phyloP scores from a whole-genome alignment of 2,888 invertebrate species.

The Rotaria macrura region DNA sequence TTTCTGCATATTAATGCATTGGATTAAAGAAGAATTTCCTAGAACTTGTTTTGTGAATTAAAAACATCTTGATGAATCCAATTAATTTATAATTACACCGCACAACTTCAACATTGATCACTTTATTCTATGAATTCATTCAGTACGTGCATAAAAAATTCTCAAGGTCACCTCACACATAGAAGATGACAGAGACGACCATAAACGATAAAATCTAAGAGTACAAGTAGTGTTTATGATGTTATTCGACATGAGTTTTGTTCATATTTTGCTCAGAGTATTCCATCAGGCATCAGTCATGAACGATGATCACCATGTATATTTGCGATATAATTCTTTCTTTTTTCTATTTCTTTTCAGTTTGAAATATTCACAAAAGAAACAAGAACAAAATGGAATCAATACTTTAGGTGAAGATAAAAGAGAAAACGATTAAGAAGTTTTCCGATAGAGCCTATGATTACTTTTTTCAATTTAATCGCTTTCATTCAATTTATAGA shows the following conservation, averaged over 20 bases:
- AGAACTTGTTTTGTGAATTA: no score
- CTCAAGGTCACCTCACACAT: no score
- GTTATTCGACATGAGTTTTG: background rate
- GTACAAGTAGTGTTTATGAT: background rate
- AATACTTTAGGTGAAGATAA: background rate
- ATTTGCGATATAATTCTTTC: background rate
- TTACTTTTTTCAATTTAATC: background rate
- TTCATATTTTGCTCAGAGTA: background rate
- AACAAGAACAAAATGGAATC: background rate
- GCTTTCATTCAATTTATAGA: background rate
- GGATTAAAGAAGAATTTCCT: no score
- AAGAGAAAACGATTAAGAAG: background rate
- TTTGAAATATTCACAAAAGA: background rate
- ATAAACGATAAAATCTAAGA: background rate
- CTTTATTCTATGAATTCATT: no score
- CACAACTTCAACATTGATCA: no score
- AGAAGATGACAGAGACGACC: background rate
- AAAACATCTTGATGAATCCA: no score
- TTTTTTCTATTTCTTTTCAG: background rate
- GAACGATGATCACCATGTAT: background rate
- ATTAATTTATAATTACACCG: no score
- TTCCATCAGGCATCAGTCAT: no score
- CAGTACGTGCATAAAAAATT: no score
- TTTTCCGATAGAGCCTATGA: conserved; percentile 11
- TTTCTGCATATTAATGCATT: no score